These are phyloP conservation scores for Manacus vitellinus DNA, from an alignment of 2,113 vertebrate species.

Conservation along the genomic window DNA sequence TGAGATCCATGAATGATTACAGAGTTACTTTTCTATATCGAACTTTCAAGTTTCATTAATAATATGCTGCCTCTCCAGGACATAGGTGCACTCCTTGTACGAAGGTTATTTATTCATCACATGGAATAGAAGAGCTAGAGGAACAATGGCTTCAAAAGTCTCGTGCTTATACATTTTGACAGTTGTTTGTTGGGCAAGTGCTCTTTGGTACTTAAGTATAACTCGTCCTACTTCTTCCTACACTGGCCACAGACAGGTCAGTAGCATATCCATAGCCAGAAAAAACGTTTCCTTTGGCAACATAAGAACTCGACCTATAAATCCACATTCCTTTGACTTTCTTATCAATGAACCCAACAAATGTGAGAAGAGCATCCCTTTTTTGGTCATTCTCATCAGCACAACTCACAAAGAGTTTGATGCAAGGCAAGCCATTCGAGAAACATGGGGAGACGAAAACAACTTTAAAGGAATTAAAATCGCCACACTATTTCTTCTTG, in stretches of 20 bases:
- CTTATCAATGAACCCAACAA: conserved; percentile 96
- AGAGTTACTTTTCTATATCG: not conserved
- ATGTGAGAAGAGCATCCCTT: conserved; percentile 87
- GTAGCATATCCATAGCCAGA: conserved; percentile 80
- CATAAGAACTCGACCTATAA: conserved; percentile 94
- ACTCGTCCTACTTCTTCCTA: conserved; percentile 91
- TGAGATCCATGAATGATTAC: conserved; percentile 48
- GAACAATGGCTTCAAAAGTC: conserved; percentile 97
- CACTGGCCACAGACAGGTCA: conserved; percentile 83
- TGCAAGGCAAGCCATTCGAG: conserved; percentile 94
- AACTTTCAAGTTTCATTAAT: conserved; percentile 73
- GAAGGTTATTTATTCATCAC: conserved; percentile 73
- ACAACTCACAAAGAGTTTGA: conserved; percentile 98
- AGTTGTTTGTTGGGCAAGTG: conserved; percentile 97
- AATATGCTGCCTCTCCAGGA: conserved; percentile 79
- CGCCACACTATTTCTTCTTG: conserved; percentile 92
- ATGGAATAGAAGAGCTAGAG: conserved; percentile 77
- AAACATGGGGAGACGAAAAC: conserved; percentile 98
- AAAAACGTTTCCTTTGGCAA: conserved; percentile 91
- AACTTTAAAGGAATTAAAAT: conserved; percentile 90
- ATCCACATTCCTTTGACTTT: conserved; percentile 93
- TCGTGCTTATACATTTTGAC: conserved; percentile 96
- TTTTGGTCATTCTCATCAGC: conserved; percentile 96
- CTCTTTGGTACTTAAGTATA: conserved; percentile 95
- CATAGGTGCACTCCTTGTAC: conserved; percentile 69